phyloP scores from a whole-genome alignment of 1,140 invertebrate species.

The Hyposmocoma kahamanoa region DNA sequence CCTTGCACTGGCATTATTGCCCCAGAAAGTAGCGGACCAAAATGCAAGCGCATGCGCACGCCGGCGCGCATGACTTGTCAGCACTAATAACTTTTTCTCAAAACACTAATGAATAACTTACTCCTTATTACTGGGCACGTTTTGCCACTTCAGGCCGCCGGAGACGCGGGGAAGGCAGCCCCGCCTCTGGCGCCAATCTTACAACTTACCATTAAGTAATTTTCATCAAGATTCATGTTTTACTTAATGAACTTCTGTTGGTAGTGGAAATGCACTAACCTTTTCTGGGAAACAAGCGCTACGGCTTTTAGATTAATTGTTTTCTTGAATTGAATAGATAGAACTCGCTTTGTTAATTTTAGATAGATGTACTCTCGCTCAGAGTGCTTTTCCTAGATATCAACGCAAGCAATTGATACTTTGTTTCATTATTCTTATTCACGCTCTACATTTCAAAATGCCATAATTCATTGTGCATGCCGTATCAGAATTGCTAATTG shows the following conservation, averaged over 20 bases:
- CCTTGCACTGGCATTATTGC: no score
- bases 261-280: constrained; percentile 9
- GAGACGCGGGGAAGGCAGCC: constrained; percentile 11
- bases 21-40: constrained; percentile 35
- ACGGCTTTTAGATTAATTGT: constrained; percentile 2
- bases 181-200: constrained; percentile 32
- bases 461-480: no score
- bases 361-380: no score
- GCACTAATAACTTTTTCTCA: constrained; percentile 56
- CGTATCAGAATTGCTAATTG: no score
- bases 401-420: no score
- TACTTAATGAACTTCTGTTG: constrained; percentile 34
- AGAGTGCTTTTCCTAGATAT: no score
- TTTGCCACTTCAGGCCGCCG: constrained; percentile 30
- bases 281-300: background rate
- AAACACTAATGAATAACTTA: constrained; percentile 63
- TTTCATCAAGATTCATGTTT: constrained; percentile 40
- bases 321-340: no score
- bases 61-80: constrained; percentile 32
- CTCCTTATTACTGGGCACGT: constrained; percentile 61
- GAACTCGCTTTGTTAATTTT: no score
- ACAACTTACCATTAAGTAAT: constrained; percentile 43
- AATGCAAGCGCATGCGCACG: constrained; percentile 54
- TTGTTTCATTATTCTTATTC: no score
- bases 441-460: no score